These are phyloP conservation scores for Drosophila diplacantha DNA, from an alignment of 2,888 invertebrate genomes.

Conservation along the genomic window DNA sequence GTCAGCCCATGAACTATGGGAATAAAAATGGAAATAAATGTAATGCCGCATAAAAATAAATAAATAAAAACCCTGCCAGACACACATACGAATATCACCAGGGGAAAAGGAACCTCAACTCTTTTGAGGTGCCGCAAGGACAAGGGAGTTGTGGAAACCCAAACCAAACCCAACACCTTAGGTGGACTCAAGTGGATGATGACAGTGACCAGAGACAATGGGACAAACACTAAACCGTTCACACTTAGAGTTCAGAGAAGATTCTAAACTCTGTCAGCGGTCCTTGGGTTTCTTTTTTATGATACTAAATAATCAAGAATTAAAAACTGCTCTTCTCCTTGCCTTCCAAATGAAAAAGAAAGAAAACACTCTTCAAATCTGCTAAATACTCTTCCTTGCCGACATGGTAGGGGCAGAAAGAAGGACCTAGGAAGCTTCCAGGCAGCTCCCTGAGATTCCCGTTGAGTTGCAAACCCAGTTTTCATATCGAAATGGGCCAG, in stretches of 20 bases:
- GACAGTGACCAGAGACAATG: neutral
- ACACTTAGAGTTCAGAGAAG: neutral
- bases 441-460: neutral
- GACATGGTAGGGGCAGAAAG: too few species aligned
- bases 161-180: neutral
- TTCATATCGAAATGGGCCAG: conserved; percentile 57
- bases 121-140: conserved; percentile 8
- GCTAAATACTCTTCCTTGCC: too few species aligned
- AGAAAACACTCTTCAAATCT: too few species aligned
- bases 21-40: conserved; percentile 67
- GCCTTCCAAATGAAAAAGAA: too few species aligned
- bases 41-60: conserved; percentile 64
- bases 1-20: conserved; percentile 30
- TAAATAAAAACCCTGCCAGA: conserved; percentile 55
- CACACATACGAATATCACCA: conserved; percentile 36
- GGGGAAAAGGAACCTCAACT: neutral
- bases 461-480: neutral
- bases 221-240: too few species aligned
- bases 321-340: too few species aligned
- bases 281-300: neutral
- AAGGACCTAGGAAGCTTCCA: conserved; percentile 1
- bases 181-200: neutral
- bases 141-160: too few species aligned
- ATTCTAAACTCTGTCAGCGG: neutral
- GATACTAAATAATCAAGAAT: neutral